Evolutionary conservation across 30 jellyfish, hydroid and myxozoan species (phyloP).

Genomic region (Turritopsis rubra): DNA sequence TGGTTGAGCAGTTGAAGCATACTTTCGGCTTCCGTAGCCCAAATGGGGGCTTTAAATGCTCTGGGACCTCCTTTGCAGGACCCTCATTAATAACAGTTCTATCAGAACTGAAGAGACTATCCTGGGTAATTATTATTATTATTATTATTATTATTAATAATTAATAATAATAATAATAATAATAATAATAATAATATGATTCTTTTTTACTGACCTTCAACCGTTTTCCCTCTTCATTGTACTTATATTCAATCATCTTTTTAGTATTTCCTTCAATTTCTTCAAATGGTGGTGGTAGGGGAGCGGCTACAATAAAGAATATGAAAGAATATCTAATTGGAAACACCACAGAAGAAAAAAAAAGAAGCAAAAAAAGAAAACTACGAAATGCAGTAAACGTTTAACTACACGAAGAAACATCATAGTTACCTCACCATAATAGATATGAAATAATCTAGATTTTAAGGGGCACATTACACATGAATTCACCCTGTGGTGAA

Average conservation of each 20-base stretch:
- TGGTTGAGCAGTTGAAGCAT: too few species aligned
- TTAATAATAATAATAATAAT: not conserved
- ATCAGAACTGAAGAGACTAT: too few species aligned
- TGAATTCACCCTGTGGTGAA: too few species aligned
- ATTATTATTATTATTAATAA: too few species aligned
- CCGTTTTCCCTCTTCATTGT: constrained; percentile 84
- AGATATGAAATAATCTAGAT: not conserved
- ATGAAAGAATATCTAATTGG: not conserved
- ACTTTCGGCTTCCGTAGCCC: too few species aligned
- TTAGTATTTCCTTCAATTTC: constrained; percentile 55
- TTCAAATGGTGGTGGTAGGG: constrained; percentile 66
- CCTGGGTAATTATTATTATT: too few species aligned
- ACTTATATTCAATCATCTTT: constrained; percentile 58
- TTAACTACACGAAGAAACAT: constrained; percentile 2
- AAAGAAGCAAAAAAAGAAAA: not conserved
- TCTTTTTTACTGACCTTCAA: constrained; percentile 80
- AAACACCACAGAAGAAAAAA: not conserved
- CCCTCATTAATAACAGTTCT: too few species aligned
- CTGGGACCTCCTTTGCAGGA: too few species aligned
- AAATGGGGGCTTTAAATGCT: too few species aligned
- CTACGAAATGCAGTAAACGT: not conserved
- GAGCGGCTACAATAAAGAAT: constrained; percentile 24
- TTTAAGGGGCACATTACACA: too few species aligned
- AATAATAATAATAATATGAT: not conserved
- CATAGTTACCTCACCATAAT: not conserved